Percentiles rank a stretch among this genome's conserved stretches.
phyloP scores from a whole-genome alignment of 2,113 vertebrate genomes.

The Cettia cetti region DNA sequence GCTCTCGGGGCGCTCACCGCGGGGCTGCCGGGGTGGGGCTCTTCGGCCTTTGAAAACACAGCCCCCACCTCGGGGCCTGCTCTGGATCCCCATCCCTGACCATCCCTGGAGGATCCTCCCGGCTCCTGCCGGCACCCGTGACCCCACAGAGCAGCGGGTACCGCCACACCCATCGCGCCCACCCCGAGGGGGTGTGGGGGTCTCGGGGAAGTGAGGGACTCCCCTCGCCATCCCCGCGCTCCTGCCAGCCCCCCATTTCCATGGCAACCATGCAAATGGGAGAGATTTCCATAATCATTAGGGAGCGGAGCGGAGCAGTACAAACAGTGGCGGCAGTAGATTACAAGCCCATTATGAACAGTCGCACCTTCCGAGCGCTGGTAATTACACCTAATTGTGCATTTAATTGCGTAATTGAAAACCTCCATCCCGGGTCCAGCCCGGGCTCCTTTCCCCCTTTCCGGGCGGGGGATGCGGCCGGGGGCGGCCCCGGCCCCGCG shows the following conservation, averaged over 20 bases:
- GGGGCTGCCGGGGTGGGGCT: not conserved
- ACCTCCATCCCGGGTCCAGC: constrained; percentile 63
- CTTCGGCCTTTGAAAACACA: rapidly evolving
- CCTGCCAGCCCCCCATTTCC: constrained; percentile 63
- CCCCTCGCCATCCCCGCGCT: constrained; percentile 12
- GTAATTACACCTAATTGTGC: constrained; percentile 82
- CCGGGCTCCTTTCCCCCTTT: not conserved
- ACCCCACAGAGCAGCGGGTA: rapidly evolving
- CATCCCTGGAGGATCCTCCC: not conserved
- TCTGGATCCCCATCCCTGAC: rapidly evolving
- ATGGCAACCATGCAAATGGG: constrained; percentile 76
- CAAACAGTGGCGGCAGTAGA: constrained; percentile 79
- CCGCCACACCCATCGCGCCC: rapidly evolving
- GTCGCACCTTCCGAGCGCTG: constrained; percentile 72
- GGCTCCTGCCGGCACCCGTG: not conserved
- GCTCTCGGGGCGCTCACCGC: rapidly evolving
- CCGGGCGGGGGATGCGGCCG: rapidly evolving
- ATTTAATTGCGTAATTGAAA: constrained; percentile 85
- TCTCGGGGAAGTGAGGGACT: not conserved
- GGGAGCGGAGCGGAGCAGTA: constrained; percentile 67
- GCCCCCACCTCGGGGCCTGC: rapidly evolving
- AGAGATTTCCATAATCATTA: constrained; percentile 74
- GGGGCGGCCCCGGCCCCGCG: not conserved
- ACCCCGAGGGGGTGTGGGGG: not conserved
- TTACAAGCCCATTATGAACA: constrained; percentile 77